These are phyloP conservation scores for western clawed frog (Xenopus tropicalis) DNA, from an alignment of 2,113 vertebrate species.

Conservation along the genomic window UCB_Xtro_10.0 CM004448.2:100715001-100715500, in stretches of 20 bases:
- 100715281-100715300: conserved; percentile 31
- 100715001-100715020: conserved; percentile 45
- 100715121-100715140: conserved; percentile 21
- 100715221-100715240: conserved; percentile 37
- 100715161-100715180: conserved; percentile 36
- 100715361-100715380: conserved; percentile 14
- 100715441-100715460: not conserved
- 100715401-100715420: not conserved
- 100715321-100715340: conserved; percentile 34
- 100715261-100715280: conserved; percentile 40
- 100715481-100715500: too few species aligned
- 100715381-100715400: not conserved
- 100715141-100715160: conserved; percentile 41
- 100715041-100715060: conserved; percentile 40
- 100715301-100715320: conserved; percentile 28
- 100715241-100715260: conserved; percentile 25
- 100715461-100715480: too few species aligned
- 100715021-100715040: conserved; percentile 44
- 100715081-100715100: conserved; percentile 38
- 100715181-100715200: conserved; percentile 41
- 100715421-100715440: not conserved
- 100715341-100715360: conserved; percentile 11
- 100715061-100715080: conserved; percentile 42
- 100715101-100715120: conserved; percentile 31
- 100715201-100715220: conserved; percentile 23